phyloP scores from a whole-genome alignment of 1,140 invertebrate genomes.

The Heliothis virescens region DNA sequence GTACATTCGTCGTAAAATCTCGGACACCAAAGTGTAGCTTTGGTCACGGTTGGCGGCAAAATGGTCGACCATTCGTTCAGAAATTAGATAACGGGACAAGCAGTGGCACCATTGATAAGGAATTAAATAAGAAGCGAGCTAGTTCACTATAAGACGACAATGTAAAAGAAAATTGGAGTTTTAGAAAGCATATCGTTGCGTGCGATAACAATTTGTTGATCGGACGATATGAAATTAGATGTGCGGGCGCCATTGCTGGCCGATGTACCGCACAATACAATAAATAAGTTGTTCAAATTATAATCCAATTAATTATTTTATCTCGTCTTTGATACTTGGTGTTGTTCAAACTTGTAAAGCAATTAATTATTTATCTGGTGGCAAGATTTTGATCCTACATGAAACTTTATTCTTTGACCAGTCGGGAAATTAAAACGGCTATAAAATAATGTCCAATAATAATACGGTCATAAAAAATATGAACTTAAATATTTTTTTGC shows the following conservation, averaged over 20 bases:
- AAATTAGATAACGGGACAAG: conserved; percentile 76
- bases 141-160: conserved; percentile 57
- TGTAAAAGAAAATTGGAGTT: conserved; percentile 69
- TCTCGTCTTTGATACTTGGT: not conserved
- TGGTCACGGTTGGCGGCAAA: conserved; percentile 62
- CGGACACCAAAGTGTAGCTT: conserved; percentile 58
- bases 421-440: too few species aligned
- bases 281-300: not conserved
- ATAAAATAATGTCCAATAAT: too few species aligned
- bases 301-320: conserved; percentile 5
- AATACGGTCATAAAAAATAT: too few species aligned
- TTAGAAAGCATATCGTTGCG: conserved; percentile 73
- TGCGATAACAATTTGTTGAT: conserved; percentile 56
- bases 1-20: conserved; percentile 41
- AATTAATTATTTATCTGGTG: too few species aligned
- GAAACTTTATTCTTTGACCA: too few species aligned
- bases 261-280: conserved; percentile 8
- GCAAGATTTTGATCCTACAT: too few species aligned
- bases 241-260: not conserved
- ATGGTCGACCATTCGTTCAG: conserved; percentile 62
- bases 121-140: conserved; percentile 66
- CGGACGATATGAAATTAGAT: conserved; percentile 48
- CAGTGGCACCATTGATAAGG: conserved; percentile 73
- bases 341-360: too few species aligned
- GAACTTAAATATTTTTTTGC: too few species aligned